Evolutionary conservation across 2,888 invertebrate genomes (phyloP).

Genomic region (Molanna angustata): DNA sequence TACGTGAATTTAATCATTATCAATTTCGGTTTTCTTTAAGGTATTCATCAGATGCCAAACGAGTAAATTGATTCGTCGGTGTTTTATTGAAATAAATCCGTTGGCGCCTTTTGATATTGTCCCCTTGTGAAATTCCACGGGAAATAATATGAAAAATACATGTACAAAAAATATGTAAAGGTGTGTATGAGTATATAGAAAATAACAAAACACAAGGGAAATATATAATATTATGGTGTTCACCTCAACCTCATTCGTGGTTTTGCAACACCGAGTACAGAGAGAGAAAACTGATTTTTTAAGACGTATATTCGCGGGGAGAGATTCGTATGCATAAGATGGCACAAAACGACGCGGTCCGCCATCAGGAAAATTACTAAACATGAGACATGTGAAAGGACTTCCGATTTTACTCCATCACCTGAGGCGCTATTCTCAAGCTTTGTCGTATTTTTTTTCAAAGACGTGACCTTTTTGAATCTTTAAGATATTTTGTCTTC

Average conservation of each 20-base stretch:
- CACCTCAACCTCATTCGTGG: constrained; percentile 14
- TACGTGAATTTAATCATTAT: too few species aligned
- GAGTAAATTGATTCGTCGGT: constrained; percentile 6
- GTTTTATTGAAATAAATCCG: constrained; percentile 26
- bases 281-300: neutral
- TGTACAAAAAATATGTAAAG: constrained; percentile 11
- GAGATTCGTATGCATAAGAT: constrained; percentile 16
- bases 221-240: constrained; percentile 15
- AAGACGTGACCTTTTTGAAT: too few species aligned
- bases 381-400: too few species aligned
- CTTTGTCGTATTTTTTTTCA: too few species aligned
- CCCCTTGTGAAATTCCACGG: constrained; percentile 19
- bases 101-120: constrained; percentile 18
- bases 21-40: too few species aligned
- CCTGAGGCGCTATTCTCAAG: too few species aligned
- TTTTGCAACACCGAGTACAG: neutral
- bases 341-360: neutral
- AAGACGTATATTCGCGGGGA: constrained; percentile 4
- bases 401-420: too few species aligned
- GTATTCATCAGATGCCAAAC: too few species aligned
- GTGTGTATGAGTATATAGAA: too few species aligned
- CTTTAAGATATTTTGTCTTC: too few species aligned
- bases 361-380: neutral
- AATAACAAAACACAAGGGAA: constrained; percentile 10
- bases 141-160: constrained; percentile 20